phyloP scores from a whole-genome alignment of 2,888 invertebrate species.

The Axea sp. region DNA sequence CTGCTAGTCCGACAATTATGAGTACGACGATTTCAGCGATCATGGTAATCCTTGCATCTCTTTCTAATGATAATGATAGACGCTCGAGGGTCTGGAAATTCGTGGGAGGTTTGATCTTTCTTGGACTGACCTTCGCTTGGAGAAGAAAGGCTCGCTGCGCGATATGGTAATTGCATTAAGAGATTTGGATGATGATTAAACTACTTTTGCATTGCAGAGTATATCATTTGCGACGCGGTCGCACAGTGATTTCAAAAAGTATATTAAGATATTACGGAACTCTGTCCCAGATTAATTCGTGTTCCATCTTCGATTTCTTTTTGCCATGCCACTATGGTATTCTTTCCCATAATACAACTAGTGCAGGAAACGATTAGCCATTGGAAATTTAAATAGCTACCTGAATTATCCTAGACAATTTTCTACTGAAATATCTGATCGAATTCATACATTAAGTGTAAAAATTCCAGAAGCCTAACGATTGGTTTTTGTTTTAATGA shows the following conservation, averaged over 20 bases:
- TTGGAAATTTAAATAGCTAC: constrained; percentile 1
- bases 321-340: background rate
- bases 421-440: no score
- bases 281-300: constrained; percentile 13
- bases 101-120: constrained; percentile 70
- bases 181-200: constrained; percentile 58
- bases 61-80: constrained; percentile 57
- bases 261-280: constrained; percentile 40
- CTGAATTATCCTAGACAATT: no score
- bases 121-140: constrained; percentile 55
- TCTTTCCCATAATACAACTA: constrained; percentile 18
- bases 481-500: no score
- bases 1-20: constrained; percentile 60
- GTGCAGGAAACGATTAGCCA: constrained; percentile 11
- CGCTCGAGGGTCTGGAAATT: constrained; percentile 65
- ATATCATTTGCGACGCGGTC: constrained; percentile 50
- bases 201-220: constrained; percentile 44
- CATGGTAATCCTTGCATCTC: constrained; percentile 68
- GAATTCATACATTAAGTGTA: no score
- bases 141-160: constrained; percentile 39
- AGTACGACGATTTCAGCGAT: constrained; percentile 62
- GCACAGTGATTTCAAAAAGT: constrained; percentile 15
- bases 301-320: background rate
- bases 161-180: constrained; percentile 60
- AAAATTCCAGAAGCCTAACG: no score